Evolutionary conservation across 2,113 vertebrate species (phyloP), one percentile per base, ranked within the genome.

Genomic region (Oncorhynchus masou): DNA sequence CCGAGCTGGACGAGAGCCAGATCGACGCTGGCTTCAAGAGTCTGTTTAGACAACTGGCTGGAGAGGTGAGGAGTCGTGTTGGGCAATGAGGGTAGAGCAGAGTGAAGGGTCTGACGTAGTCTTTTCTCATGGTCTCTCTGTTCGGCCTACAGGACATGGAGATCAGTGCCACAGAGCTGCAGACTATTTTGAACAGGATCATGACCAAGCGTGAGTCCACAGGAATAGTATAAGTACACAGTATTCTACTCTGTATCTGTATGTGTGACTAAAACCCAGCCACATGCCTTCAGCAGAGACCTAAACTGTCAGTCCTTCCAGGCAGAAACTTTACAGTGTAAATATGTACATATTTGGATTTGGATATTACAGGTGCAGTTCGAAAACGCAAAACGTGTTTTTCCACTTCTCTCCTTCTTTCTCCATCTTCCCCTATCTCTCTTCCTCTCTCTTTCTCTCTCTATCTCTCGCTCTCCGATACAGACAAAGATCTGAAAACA

Each of bases 401-500:
- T 3, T 22, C 6, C 19, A 60, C 20, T 39, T 39, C 2, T 39
- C 59, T 60, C 4, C 0, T 6, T 60, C 59, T 60, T 2, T 22
- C 59, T 60, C 39, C 39, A 39, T 22, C 20, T 60, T 11, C 20
- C 19, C 31, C 31, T 60, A 2, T n/a, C 20, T 60, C 11, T 22
- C 59, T 60, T 0, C 1, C 20, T n/a, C 31, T 9, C 5, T 5
- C 20, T 22, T 1, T 13, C 1, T 22, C 20, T 8, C 57, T n/a
- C 6, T 22, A 1, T 6, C 57, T 22, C 11, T 22, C 59, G 9
- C n/a, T 20, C 45, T 6, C 16, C 20, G 15, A 2, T 15, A 80
- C 91, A 98, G 97, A 99, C 84, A 96, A 98, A 86, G 97, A 98
- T 60, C 94, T 98, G 70, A 95, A 97, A 57, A 97, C 96, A 0